A percentile compares a stretch with the other conserved stretches of the same genome.
Conservation (phyloP, 2,797 vertebrate genomes). For the Falco naumanni region DNA sequence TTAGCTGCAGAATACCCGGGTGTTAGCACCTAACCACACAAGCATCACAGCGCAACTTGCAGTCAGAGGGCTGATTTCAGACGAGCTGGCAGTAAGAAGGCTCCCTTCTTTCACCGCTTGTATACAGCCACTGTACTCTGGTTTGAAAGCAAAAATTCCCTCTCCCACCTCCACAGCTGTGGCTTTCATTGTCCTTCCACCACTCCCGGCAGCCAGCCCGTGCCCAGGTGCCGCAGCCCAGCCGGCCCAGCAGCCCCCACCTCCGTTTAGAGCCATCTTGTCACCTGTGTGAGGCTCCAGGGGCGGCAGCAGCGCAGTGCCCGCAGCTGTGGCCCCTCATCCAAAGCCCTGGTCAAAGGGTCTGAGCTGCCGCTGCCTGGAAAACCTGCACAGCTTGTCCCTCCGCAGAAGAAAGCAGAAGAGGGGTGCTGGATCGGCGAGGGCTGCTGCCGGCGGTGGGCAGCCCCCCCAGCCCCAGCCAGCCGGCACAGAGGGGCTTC, state of each 20-base stretch:
- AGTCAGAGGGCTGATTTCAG: neutral
- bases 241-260: neutral
- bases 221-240: neutral
- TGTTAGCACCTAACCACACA: neutral
- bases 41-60: neutral
- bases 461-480: neutral
- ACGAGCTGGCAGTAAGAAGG: neutral
- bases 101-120: neutral
- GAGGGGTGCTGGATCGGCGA: accelerated
- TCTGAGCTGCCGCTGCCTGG: neutral
- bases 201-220: neutral
- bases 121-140: neutral
- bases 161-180: neutral
- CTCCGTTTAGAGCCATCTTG: neutral
- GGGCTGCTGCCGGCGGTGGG: neutral
- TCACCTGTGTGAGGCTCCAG: neutral
- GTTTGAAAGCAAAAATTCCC: neutral
- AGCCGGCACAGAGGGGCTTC: neutral
- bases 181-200: neutral
- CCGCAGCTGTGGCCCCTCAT: neutral
- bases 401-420: neutral
- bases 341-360: neutral
- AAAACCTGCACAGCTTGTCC: neutral
- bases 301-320: neutral
- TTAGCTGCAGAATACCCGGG: neutral